These are phyloP conservation scores for Acronicta leporina DNA, from an alignment of 2,888 invertebrate species.

Conservation along the genomic window DNA sequence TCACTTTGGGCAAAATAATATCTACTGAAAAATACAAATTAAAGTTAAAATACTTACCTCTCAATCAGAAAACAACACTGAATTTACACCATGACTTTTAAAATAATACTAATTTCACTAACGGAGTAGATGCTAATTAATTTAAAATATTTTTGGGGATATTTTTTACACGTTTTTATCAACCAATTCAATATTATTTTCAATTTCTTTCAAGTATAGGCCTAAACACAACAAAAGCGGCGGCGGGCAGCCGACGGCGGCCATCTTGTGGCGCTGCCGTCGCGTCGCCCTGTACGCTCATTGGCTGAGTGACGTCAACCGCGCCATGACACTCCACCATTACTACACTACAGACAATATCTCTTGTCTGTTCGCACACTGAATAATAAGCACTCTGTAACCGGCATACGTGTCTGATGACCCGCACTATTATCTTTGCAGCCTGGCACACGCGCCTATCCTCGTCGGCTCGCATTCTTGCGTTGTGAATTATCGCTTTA, in stretches of 20 bases:
- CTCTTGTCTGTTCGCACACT: conserved; percentile 48
- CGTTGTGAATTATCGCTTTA: conserved; percentile 82
- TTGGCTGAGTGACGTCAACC: conserved; percentile 87
- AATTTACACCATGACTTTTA: conserved; percentile 55
- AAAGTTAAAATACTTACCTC: conserved; percentile 60
- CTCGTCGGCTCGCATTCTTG: conserved; percentile 85
- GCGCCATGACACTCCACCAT: conserved; percentile 86
- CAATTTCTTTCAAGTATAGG: conserved; percentile 79
- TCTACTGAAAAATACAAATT: conserved; percentile 13
- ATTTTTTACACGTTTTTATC: conserved; percentile 45
- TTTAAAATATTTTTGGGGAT: conserved; percentile 36
- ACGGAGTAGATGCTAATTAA: conserved; percentile 25
- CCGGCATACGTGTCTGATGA: conserved; percentile 49
- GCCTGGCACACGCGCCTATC: conserved; percentile 76
- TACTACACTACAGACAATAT: conserved; percentile 73
- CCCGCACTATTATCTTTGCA: conserved; percentile 61
- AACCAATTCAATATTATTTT: conserved; percentile 48
- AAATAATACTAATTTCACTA: conserved; percentile 35
- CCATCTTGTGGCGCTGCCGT: conserved; percentile 88
- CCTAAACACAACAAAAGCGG: conserved; percentile 85
- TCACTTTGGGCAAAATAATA: neutral
- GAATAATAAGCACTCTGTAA: conserved; percentile 63
- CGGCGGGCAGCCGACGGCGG: conserved; percentile 83
- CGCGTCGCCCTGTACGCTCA: conserved; percentile 80
- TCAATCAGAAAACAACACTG: conserved; percentile 61